These are phyloP conservation scores for Antigone vipio DNA, from an alignment of 2,113 vertebrate genomes.

Conservation along the genomic window DNA sequence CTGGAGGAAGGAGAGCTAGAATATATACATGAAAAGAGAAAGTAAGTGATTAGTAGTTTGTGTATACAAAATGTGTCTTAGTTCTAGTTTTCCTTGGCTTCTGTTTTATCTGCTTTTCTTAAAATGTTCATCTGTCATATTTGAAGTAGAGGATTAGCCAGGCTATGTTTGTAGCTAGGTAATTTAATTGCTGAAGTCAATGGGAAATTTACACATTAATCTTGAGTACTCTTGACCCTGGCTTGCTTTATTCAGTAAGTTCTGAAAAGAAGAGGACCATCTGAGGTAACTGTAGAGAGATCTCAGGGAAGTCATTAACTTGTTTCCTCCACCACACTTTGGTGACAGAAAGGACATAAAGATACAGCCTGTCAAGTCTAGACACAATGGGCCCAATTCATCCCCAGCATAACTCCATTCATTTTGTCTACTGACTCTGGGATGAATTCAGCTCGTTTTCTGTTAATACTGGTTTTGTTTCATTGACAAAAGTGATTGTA, in stretches of 20 bases:
- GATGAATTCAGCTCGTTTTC: constrained; percentile 41
- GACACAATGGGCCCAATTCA: constrained; percentile 47
- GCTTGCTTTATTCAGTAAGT: not conserved
- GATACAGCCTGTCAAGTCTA: not conserved
- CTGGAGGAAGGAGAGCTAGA: not conserved
- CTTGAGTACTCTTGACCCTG: not conserved
- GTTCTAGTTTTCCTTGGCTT: not conserved
- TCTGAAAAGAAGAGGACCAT: not conserved
- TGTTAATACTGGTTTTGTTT: constrained; percentile 61
- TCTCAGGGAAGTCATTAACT: not conserved
- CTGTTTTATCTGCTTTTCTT: not conserved
- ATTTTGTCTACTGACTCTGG: constrained; percentile 38
- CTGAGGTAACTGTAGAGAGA: not conserved
- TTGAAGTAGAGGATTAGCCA: not conserved
- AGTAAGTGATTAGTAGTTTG: not conserved
- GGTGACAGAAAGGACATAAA: not conserved
- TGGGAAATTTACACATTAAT: not conserved
- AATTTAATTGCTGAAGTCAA: not conserved
- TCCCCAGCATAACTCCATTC: constrained; percentile 8
- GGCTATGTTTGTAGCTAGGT: not conserved
- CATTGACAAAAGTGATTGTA: constrained; percentile 49
- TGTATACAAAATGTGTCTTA: not conserved
- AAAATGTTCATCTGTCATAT: not conserved
- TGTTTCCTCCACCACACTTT: not conserved
- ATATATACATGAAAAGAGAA: not conserved